Base-by-base conservation (phyloP, 2,113 vertebrate genomes). In the Struthidea cinerea region DNA sequence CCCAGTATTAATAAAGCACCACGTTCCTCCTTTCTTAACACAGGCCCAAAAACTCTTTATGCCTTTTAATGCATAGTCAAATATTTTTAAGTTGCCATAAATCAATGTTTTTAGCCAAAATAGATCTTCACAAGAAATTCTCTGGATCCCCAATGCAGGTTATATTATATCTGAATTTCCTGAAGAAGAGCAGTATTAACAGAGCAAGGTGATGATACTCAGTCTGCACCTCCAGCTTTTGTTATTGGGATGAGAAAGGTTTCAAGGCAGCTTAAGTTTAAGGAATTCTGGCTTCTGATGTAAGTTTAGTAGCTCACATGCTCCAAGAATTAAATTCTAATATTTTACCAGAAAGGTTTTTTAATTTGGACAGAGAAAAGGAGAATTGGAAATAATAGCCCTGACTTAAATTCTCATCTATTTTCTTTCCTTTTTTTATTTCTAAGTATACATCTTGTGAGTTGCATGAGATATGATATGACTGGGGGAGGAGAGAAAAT, bases 151-250 rank as follows among this genome's bases (percentile, higher is more conserved):
- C 73, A 60, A 13, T 86, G 57, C 53, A 98, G 90, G 86, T 96
- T 96, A 87, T 85, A 21, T 96, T 96, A 87, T 85, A 21, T 71
- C 55, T 89, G 33, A 85, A 82, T 94, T 97, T 96, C 86, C 79
- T 95, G 35, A 88, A 67, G 61, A 93, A 94, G 42, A 84, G 26
- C 6, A 26, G 6, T 70, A 75, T 86, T 90, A 90, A n/a, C 24
- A 79, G 41, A 13, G 12, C 17, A 95, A 92, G 64, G 68, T 90
- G 68, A 64, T 49, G 56, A 78, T 63, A 46, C 26, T 87, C n/a
- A 10, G 10, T 50, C 73, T 88, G 21, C 44, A 81, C 8, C 37
- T 75, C 37, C 47, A 71, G 14, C 16, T 89, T 90, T 71, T 71
- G 11, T 53, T 90, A 49, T 32, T 52, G 37, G 17, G n/a, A 64